Evolutionary conservation across 2,797 vertebrate genomes (phyloP), one percentile per base, ranked within the genome.

Genomic region (Apogon talboti): DNA sequence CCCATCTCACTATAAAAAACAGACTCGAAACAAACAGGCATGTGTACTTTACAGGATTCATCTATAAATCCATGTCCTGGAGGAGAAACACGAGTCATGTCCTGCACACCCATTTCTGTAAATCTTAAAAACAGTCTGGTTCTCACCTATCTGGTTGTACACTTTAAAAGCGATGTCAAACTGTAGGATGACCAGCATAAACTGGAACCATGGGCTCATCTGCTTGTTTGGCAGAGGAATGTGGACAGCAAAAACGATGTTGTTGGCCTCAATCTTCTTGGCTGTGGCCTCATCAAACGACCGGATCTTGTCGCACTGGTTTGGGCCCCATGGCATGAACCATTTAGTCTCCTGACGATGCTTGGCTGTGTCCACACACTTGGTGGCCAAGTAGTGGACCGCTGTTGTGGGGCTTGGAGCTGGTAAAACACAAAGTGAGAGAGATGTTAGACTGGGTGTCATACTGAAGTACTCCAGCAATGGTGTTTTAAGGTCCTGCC

Each of bases 201-300:
- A 99, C 84, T 99, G 98, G 92, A 99, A 99, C 98, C 98, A 99
- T 59, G 97, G 92, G 74, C 95, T 99, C 97, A 99, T 99, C 92
- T 99, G 96, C 82, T 93, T 96, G 71, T 74, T 55, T 10, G 90
- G 94, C 61, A 93, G 88, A 0, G 98, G 98, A 47, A 99, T 92
- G 77, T 99, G 98, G 50, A 96, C 93, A 0, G 96, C 92, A 52
- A 99, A 99, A 9, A 99, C 98, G 1, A 99, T 99, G 77, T 97
- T 94, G 15, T 98, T 98, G 78, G 98, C 98, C 78, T 96, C 95
- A 0, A 99, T 98, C 88, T 90, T 94, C 82, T 93, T 93, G 48
- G 91, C 93, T 86, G 92, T 91, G 1, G 97, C 96, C 81, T 99
- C 97, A 0, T 97, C 94, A 0, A 99, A 96, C 82, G 91, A 93